Percentiles rank a stretch among this genome's conserved stretches.
Evolutionary conservation across 92 coral and sea anemone species (phyloP).

Genomic region (Paragorgia papillata): DNA sequence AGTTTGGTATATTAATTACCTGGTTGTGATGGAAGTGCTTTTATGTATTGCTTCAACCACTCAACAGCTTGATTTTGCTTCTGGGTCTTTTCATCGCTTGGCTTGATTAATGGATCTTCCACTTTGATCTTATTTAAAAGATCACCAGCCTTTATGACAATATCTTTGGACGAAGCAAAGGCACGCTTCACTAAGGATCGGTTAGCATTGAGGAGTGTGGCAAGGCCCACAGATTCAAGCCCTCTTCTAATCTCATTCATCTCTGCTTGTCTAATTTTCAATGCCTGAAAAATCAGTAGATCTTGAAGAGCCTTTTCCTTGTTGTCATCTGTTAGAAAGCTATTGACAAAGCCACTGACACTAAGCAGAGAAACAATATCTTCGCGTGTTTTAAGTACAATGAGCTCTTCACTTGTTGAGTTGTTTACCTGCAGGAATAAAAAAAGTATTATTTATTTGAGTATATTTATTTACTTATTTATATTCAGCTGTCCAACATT

Average conservation of each 20-base stretch:
- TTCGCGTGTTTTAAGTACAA: not conserved
- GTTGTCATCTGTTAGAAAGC: not conserved
- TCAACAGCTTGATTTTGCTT: not conserved
- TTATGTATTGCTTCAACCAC: constrained; percentile 6
- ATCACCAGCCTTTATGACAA: not conserved
- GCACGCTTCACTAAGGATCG: not conserved
- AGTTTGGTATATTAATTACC: too few relatives aligned
- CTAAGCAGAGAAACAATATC: not conserved
- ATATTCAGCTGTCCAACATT: too few relatives aligned
- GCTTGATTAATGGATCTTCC: not conserved
- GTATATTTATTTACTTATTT: too few relatives aligned
- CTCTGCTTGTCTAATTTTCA: not conserved
- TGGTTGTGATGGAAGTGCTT: too few relatives aligned
- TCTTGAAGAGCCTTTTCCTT: constrained; percentile 1
- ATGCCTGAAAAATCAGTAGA: not conserved
- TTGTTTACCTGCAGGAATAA: not conserved
- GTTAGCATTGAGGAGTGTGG: not conserved
- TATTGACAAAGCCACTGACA: constrained; percentile 18
- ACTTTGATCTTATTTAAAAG: not conserved
- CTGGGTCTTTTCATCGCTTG: not conserved
- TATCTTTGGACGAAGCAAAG: not conserved
- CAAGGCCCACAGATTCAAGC: not conserved
- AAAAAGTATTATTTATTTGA: too few relatives aligned
- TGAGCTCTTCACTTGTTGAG: not conserved
- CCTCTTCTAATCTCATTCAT: constrained; percentile 8